Evolutionary conservation across 1,140 invertebrate species (phyloP), one percentile per base, ranked within the genome.

Genomic region (Orussus abietinus): DNA sequence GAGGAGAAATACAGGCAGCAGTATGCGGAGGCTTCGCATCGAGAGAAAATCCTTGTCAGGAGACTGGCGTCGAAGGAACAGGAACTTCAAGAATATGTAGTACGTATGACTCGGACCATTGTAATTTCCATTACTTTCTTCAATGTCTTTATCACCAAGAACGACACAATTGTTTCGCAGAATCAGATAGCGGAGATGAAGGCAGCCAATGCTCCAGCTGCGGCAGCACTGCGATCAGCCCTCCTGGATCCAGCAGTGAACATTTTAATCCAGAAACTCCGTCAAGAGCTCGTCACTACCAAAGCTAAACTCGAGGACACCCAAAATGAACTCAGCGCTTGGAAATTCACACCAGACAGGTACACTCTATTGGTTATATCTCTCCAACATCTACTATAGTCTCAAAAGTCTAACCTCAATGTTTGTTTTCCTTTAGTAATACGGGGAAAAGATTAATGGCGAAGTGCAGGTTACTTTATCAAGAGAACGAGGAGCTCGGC

Each of bases 261-360:
- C 78, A 80, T 96, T 48, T 78, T 97, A 25, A 88, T 98, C 63
- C 86, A 95, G 69, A 84, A 86, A 67, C 81, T 98, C 64, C 84
- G 91, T 49, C 88, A 92, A 69, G 94, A 98, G 74, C 74, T 98
- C 42, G 85, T 90, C 39, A 82, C 85, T 26, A 88, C 89, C 6
- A 92, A 91, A 73, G 84, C 89, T 26, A 89, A 90, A 72, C 77
- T 96, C 41, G 93, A 98, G 72, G 93, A 98, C 75, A 96, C 92
- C 15, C 94, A 98, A 75, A 96, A 95, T 75, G 95, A 98, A 80
- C 76, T 98, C 15, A 90, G 88, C 45, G 95, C 95, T 1, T 98
- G 95, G 95, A 98, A 98, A 74, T 98, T 98, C 66, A 98, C 94
- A 12, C 92, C 95, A 19, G 95, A 98, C 74, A 96, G 92, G 84